Evolutionary conservation across 2,888 invertebrate species (phyloP), one percentile per base, ranked within the genome.

Genomic region (Chesias legatella): DNA sequence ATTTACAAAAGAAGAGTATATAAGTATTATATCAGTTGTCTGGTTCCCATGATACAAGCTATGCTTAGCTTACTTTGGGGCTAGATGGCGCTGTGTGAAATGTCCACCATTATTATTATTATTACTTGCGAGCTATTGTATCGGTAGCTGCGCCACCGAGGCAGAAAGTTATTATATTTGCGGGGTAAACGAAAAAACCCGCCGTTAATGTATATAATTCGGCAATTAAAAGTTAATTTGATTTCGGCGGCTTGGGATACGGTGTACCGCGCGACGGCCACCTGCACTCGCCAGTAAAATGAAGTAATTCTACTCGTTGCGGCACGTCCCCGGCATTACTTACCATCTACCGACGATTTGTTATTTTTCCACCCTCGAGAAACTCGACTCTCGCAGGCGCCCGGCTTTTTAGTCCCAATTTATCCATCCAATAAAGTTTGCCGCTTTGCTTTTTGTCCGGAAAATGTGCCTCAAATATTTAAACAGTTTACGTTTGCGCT

Each of bases 261-360:
- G 47, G 51, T 39, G 34, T n/a, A 9, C 30, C 8, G 30, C 28
- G n/a, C 32, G 11, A 17, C 9, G 25, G 10, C 8, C 71, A 74
- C 74, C 76, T 76, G 76, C 67, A 65, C 60, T 56, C 56, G 44
- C 58, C 58, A 61, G 65, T 63, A 63, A 67, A 79, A 78, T 81
- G 73, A 79, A 79, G 78, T 79, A 79, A 81, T 81, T 76, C 70
- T 58, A 70, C 60, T 68, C 72, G 68, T 67, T 69, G 74, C 57
- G 74, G 72, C 81, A 81, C 79, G 80, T 80, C 69, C 58, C 65
- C 60, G 65, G 73, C 77, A 77, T 81, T 81, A 81, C 76, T 81
- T 81, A 79, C 79, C 76, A 79, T 79, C 77, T 67, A 77, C 65
- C 79, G 78, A 81, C 79, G 81, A 81, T 82, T 82, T 82, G 78